Evolutionary conservation across 1,140 invertebrate species (phyloP), one percentile per base, ranked within the genome.

Genomic region (Lutraria rhynchaena): DNA sequence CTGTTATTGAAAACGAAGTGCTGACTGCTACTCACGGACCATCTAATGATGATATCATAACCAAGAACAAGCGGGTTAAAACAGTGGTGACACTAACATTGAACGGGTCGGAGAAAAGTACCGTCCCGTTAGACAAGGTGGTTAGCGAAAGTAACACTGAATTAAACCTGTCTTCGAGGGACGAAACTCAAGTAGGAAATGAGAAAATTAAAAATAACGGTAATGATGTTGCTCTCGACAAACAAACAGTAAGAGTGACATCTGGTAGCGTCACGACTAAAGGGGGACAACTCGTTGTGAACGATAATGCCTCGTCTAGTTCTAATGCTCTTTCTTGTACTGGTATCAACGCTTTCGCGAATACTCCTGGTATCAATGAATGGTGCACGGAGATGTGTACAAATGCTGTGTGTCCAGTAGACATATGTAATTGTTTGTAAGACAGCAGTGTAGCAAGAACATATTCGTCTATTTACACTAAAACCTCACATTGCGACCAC

Each of bases 301-400:
- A 27, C 24, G n/a, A 29, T 3, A 58, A 27, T 4, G 3, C 24
- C 9, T 11, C 7, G 15, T 7, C 3, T 27, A 7, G 9, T 17
- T 67, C 37, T 22, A 41, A 24, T 1, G 24, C 29, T 31, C 19
- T 70, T 3, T 27, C 24, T 19, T 70, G 67, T 31, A 33, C 22
- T 27, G 67, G 67, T 19, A 70, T 70, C 37, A 70, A 70, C 53
- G 67, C 67, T 5, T 70, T 70, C 31, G 46, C 49, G 0, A 24
- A 51, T 31, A 70, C 49, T 4, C 29, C 41, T 15, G 67, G 67
- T 31, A 70, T 70, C 15, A 33, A 70, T 17, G 46, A 51, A 29
- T 53, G 37, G 24, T 70, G 67, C 29, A 51, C 67, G 11, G 19
- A 31, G 24, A 31, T 70, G 27, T 70, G 67, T 27, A 11, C 22